A percentile compares a stretch with the other conserved stretches of the same genome.
Conservation (phyloP, 2,888 invertebrate species). For the Hyppa rectilinea region DNA sequence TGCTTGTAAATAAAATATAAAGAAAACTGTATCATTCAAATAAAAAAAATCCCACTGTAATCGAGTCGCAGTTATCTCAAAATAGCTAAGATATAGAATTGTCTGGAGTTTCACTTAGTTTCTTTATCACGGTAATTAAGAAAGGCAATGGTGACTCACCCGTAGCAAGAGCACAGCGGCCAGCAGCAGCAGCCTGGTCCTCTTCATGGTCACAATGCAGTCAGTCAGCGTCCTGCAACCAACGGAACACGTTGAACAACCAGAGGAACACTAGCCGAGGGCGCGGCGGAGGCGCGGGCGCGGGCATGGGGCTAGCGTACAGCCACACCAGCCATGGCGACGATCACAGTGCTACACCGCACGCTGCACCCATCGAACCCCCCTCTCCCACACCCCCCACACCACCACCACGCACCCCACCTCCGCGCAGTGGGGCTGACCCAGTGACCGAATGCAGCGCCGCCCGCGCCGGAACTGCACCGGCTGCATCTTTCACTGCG, state of each 20-base stretch:
- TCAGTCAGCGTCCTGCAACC: constrained; percentile 86
- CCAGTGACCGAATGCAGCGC: constrained; percentile 88
- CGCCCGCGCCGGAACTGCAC: constrained; percentile 87
- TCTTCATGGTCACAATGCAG: constrained; percentile 88
- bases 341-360: constrained; percentile 63
- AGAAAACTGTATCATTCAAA: neutral
- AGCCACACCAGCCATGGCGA: constrained; percentile 76
- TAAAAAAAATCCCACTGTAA: neutral
- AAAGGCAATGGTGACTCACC: constrained; percentile 75
- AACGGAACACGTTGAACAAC: constrained; percentile 82
- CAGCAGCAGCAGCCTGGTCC: constrained; percentile 87
- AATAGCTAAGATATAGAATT: constrained; percentile 1
- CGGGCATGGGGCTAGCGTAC: constrained; percentile 77
- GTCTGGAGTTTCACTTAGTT: constrained; percentile 38
- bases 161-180: constrained; percentile 87
- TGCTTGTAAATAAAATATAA: neutral
- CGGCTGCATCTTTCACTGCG: constrained; percentile 80
- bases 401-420: constrained; percentile 58
- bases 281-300: constrained; percentile 76
- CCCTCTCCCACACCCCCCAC: constrained; percentile 12
- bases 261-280: constrained; percentile 77
- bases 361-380: constrained; percentile 51
- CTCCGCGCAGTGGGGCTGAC: constrained; percentile 79
- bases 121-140: constrained; percentile 27
- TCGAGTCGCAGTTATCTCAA: neutral